phyloP scores from a whole-genome alignment of 2,888 invertebrate species.

The Oscheius sp. region DNA sequence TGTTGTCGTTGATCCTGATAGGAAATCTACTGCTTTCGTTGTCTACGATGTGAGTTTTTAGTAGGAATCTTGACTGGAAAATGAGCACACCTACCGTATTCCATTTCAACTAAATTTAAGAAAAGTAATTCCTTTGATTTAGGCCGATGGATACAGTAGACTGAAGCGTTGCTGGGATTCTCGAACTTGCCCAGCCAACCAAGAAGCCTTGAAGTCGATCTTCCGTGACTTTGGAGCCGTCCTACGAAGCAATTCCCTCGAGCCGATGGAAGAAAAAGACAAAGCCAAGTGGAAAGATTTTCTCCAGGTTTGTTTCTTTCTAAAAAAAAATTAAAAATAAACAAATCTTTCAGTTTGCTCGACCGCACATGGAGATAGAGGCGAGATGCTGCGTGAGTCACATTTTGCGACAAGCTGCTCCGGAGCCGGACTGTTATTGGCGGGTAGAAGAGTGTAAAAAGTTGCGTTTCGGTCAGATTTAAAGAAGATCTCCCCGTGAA shows the following conservation, averaged over 20 bases:
- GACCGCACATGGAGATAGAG: slow-evolving; percentile 43
- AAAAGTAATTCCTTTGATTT: neutral
- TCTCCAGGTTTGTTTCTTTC: neutral
- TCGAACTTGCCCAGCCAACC: slow-evolving; percentile 38
- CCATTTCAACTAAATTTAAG: neutral
- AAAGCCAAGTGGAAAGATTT: slow-evolving; percentile 43
- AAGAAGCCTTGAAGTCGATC: slow-evolving; percentile 37
- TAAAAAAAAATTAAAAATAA: neutral
- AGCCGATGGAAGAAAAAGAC: slow-evolving; percentile 36
- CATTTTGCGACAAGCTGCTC: slow-evolving; percentile 44
- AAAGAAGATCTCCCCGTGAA: slow-evolving; percentile 10
- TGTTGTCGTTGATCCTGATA: slow-evolving; percentile 46
- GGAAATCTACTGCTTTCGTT: slow-evolving; percentile 51
- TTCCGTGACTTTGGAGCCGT: slow-evolving; percentile 50
- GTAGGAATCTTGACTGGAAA: no score
- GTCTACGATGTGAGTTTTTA: slow-evolving; percentile 53
- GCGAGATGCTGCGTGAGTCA: slow-evolving; percentile 50
- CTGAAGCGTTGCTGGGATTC: slow-evolving; percentile 47
- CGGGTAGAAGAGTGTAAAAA: slow-evolving; percentile 7
- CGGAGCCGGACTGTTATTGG: slow-evolving; percentile 47
- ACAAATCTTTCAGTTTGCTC: slow-evolving; percentile 50
- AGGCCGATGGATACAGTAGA: slow-evolving; percentile 50
- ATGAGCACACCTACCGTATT: no score
- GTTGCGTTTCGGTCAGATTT: slow-evolving; percentile 10
- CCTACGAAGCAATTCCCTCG: slow-evolving; percentile 36